phyloP scores from a whole-genome alignment of 2,797 vertebrate species.

The Cyclura pinguis region DNA sequence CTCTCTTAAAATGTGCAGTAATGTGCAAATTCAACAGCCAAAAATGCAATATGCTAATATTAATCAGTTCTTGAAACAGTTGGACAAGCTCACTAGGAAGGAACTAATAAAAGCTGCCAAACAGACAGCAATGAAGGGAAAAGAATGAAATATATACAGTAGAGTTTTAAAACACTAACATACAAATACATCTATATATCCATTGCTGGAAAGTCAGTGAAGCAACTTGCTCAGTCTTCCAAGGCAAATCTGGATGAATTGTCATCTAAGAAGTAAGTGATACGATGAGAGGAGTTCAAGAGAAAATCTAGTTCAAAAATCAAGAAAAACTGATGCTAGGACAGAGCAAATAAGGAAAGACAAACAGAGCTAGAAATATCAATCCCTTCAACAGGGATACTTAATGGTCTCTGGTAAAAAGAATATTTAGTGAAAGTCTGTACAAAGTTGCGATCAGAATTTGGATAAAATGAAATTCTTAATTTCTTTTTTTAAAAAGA shows the following conservation, averaged over 20 bases:
- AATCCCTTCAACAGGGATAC: background rate
- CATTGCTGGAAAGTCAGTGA: background rate
- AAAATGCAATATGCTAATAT: background rate
- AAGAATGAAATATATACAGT: background rate
- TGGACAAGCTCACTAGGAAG: background rate
- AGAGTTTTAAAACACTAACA: background rate
- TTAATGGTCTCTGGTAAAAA: background rate
- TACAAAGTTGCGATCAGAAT: background rate
- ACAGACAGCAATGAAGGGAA: background rate
- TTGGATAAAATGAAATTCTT: background rate
- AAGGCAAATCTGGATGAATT: conserved; percentile 1
- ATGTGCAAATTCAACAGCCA: conserved; percentile 33
- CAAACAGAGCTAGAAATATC: background rate
- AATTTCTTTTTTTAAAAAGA: background rate
- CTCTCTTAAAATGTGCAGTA: background rate
- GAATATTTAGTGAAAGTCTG: background rate
- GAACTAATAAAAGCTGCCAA: conserved; percentile 18
- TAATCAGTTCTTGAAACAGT: conserved; percentile 29
- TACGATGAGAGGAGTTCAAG: background rate
- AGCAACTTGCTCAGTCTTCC: conserved; percentile 24
- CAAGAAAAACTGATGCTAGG: background rate
- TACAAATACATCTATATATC: background rate
- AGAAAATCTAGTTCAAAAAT: background rate
- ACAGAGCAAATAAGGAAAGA: background rate
- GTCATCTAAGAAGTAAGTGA: background rate